Base-by-base conservation (phyloP, 2,113 vertebrate species). In the Otus sunia region DNA sequence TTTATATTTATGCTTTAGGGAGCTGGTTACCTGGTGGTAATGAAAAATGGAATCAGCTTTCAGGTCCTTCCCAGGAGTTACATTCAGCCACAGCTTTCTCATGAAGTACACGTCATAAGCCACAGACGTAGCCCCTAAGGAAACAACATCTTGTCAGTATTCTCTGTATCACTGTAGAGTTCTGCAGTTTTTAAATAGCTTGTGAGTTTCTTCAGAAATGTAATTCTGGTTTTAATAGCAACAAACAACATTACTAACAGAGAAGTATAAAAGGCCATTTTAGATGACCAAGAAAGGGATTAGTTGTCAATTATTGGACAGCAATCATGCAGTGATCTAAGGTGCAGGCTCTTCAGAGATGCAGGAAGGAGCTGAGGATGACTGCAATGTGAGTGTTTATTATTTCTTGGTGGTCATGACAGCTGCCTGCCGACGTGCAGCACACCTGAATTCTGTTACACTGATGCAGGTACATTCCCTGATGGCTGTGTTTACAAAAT, bases 21-120 rank as follows among this genome's bases (percentile, higher is more conserved):
- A 92, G n/a, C 53, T 76, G 41, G 13, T 93, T 97, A 99, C 99
- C 99, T 99, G 99, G 88, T 99, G 99, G 96, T 98, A 99, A 92
- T 99, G 99, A 94, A 99, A 99, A 86, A 99, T 98, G 50, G 97
- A 97, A 92, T 99, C 99, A 7, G 99, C 99, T 60, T 98, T 98
- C 55, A 98, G 18, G 66, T 99, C 99, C 95, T 98, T 99, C 58
- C 99, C 99, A 14, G 99, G 99, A 84, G 78, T 50, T 50, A 99
- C 98, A 8, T 97, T 99, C 67, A 99, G 98, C 99, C 99, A 99
- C 69, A 99, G 87, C 95, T 99, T 99, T 97, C 99, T 98, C 99
- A 99, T 99, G 97, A 99, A 99, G 96, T 98, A 99, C 67, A 99
- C 99, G 41, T 97, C 67, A 83, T 99, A 99, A 19, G 97, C 58